A percentile compares a stretch with the other conserved stretches of the same genome.
Conservation (phyloP, 2,797 vertebrate species). For the Spizella passerina region DNA sequence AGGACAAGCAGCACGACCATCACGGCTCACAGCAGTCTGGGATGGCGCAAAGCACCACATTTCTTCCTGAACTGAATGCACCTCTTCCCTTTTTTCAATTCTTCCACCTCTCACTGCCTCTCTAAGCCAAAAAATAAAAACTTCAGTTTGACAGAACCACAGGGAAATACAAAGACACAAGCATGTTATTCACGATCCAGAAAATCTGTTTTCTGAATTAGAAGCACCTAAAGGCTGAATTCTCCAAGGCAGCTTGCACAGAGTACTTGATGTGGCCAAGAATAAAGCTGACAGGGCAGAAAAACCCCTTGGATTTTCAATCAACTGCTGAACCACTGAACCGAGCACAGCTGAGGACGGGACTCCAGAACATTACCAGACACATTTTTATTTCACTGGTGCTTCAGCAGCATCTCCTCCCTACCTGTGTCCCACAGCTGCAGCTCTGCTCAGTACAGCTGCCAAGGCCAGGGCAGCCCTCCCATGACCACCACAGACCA, state of each 20-base stretch:
- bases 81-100: not conserved
- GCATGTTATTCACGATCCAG: not conserved
- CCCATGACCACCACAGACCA: not conserved
- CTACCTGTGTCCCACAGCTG: not conserved
- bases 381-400: not conserved
- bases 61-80: not conserved
- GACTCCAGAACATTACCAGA: not conserved
- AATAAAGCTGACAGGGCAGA: slow-evolving; percentile 25
- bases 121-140: not conserved
- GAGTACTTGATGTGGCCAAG: not conserved
- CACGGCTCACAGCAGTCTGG: not conserved
- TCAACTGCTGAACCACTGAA: not conserved
- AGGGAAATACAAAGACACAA: not conserved
- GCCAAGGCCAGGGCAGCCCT: not conserved
- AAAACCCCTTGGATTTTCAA: not conserved
- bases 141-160: not conserved
- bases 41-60: not conserved
- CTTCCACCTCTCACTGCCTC: not conserved
- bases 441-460: not conserved
- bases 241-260: not conserved
- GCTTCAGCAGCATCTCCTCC: not conserved
- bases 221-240: slow-evolving; percentile 2
- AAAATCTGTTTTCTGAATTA: slow-evolving; percentile 15
- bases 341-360: not conserved
- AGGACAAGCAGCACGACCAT: not conserved